A percentile compares a stretch with the other conserved stretches of the same genome.
These are phyloP conservation scores for Stigmatopora nigra DNA, from an alignment of 2,113 vertebrate species.

Conservation along the genomic window DNA sequence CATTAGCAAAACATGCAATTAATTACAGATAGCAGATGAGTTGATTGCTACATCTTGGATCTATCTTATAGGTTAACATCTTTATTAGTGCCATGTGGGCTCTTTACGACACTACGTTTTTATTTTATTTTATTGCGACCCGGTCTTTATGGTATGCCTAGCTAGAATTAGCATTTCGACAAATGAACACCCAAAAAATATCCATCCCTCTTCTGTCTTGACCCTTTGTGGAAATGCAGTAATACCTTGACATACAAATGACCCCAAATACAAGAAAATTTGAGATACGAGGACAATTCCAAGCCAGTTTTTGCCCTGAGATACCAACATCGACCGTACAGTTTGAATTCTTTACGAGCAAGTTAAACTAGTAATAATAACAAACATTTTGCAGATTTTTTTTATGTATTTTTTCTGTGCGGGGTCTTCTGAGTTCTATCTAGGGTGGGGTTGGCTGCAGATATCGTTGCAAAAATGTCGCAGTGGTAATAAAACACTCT, in stretches of 20 bases:
- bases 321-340: too few species aligned
- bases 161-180: slow-evolving; percentile 7
- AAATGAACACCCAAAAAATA: slow-evolving; percentile 12
- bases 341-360: neutral
- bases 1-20: slow-evolving; percentile 38
- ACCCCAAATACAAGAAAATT: too few species aligned
- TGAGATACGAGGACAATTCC: too few species aligned
- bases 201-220: neutral
- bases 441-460: neutral
- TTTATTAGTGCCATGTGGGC: slow-evolving; percentile 35
- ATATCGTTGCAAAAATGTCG: neutral
- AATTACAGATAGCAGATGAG: slow-evolving; percentile 41
- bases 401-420: neutral
- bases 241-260: too few species aligned
- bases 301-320: too few species aligned
- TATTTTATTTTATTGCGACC: slow-evolving; percentile 20
- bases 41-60: slow-evolving; percentile 41
- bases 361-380: neutral
- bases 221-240: too few species aligned
- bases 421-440: neutral
- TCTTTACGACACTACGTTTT: slow-evolving; percentile 28
- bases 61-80: slow-evolving; percentile 21
- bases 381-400: neutral
- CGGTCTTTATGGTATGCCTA: slow-evolving; percentile 15
- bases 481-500: neutral